Percentiles rank a stretch among this genome's conserved stretches.
phyloP scores from a whole-genome alignment of 2,888 invertebrate species.

The Agriopis aurantiaria region DNA sequence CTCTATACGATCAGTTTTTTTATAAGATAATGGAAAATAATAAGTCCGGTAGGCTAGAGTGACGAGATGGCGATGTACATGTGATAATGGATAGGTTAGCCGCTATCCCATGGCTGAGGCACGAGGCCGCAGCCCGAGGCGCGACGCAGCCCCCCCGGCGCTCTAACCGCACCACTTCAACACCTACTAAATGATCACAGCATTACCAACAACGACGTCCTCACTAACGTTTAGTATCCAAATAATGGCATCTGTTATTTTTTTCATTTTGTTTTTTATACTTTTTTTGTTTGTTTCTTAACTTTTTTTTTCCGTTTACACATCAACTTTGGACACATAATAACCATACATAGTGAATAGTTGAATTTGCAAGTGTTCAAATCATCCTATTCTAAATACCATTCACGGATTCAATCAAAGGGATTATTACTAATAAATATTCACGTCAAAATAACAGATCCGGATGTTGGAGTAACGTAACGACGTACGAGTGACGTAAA shows the following conservation, averaged over 20 bases:
- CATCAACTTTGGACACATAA: constrained; percentile 35
- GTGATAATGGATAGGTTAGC: constrained; percentile 13
- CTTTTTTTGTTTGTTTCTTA: constrained; percentile 16
- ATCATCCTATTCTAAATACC: constrained; percentile 29
- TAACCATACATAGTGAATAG: constrained; percentile 18
- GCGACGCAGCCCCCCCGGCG: background rate
- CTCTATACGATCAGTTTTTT: too few species aligned
- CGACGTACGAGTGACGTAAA: constrained; percentile 24
- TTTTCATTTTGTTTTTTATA: constrained; percentile 13
- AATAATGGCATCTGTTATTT: background rate
- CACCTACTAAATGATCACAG: constrained; percentile 14
- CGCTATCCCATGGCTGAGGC: constrained; percentile 6
- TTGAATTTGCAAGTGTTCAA: constrained; percentile 18
- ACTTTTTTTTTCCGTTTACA: constrained; percentile 32
- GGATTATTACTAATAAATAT: constrained; percentile 31
- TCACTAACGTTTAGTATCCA: constrained; percentile 1
- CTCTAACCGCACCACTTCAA: constrained; percentile 4
- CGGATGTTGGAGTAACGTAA: constrained; percentile 9
- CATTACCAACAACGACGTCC: constrained; percentile 25
- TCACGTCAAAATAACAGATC: constrained; percentile 27
- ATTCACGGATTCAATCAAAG: constrained; percentile 21
- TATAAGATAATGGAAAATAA: too few species aligned
- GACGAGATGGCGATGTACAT: constrained; percentile 11
- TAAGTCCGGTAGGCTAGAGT: too few species aligned
- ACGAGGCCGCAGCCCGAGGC: background rate